A percentile compares a stretch with the other conserved stretches of the same genome.
Evolutionary conservation across 2,797 vertebrate species (phyloP).

Genomic region (Scyliorhinus canicula): DNA sequence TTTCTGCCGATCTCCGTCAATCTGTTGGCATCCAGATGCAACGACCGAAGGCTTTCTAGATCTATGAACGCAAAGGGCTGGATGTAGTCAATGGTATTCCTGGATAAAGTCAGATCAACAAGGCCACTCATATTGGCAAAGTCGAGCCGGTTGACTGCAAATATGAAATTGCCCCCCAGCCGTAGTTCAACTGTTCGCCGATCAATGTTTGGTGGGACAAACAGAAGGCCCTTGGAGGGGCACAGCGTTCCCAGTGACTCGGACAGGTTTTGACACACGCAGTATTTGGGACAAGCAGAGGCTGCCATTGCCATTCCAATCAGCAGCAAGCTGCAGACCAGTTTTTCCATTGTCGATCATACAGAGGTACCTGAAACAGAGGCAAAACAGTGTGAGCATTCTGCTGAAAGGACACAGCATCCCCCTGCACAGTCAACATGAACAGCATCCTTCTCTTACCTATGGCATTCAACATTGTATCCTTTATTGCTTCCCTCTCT

Average conservation of each 20-base stretch:
- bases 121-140: constrained; percentile 97
- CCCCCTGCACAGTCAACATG: not conserved
- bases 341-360: constrained; percentile 94
- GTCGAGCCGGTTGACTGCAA: constrained; percentile 83
- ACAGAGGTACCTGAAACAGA: constrained; percentile 62
- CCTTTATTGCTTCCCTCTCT: not conserved
- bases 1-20: constrained; percentile 84
- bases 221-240: constrained; percentile 91
- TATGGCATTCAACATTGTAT: not conserved
- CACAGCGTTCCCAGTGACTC: constrained; percentile 94
- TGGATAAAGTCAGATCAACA: constrained; percentile 91
- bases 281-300: constrained; percentile 94
- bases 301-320: constrained; percentile 83
- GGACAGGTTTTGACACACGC: constrained; percentile 95
- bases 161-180: constrained; percentile 92
- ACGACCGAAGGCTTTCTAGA: constrained; percentile 85
- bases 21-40: constrained; percentile 91
- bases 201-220: constrained; percentile 88
- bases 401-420: not conserved
- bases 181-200: constrained; percentile 90
- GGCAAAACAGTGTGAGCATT: constrained; percentile 35
- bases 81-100: constrained; percentile 91
- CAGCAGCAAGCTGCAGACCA: constrained; percentile 84
- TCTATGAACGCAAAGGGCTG: constrained; percentile 93
- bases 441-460: not conserved